phyloP scores from a whole-genome alignment of 2,888 invertebrate genomes.

The Baronia brevicornis region DNA sequence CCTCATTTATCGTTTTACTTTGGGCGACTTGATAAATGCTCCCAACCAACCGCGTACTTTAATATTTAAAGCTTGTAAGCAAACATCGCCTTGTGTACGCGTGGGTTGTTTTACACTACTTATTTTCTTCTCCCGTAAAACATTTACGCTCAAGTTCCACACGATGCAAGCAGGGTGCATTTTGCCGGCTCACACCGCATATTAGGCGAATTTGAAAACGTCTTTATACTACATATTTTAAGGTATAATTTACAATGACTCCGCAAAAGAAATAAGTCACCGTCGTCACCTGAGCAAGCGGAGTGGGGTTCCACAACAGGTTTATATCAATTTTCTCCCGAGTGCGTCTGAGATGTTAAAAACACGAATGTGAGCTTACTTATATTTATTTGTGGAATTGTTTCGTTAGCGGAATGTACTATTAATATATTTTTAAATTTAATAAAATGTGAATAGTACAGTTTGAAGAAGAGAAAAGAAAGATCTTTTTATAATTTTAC shows the following conservation, averaged over 20 bases:
- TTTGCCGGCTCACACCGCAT: conserved; percentile 49
- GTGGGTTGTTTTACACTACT: conserved; percentile 46
- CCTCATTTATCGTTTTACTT: too few relatives aligned
- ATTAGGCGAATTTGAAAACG: conserved; percentile 24
- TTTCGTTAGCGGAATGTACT: too few relatives aligned
- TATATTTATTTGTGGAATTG: conserved; percentile 43
- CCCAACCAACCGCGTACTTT: conserved; percentile 30
- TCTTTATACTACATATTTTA: conserved; percentile 26
- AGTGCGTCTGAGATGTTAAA: conserved; percentile 64
- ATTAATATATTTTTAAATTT: too few relatives aligned
- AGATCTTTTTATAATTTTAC: too few relatives aligned
- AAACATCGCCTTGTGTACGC: conserved; percentile 30
- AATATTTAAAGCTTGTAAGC: conserved; percentile 44
- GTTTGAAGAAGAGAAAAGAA: too few relatives aligned
- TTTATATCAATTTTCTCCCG: conserved; percentile 72
- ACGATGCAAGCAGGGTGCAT: conserved; percentile 41
- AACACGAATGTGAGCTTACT: conserved; percentile 47
- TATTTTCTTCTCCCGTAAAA: conserved; percentile 49
- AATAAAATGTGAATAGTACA: too few relatives aligned
- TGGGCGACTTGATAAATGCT: conserved; percentile 14
- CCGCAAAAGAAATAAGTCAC: conserved; percentile 45
- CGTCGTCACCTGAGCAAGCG: conserved; percentile 62
- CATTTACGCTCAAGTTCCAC: conserved; percentile 53
- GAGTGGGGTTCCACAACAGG: conserved; percentile 56
- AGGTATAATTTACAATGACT: conserved; percentile 29